Conservation (phyloP, 2,797 vertebrate genomes). For the Psittacula echo region DNA sequence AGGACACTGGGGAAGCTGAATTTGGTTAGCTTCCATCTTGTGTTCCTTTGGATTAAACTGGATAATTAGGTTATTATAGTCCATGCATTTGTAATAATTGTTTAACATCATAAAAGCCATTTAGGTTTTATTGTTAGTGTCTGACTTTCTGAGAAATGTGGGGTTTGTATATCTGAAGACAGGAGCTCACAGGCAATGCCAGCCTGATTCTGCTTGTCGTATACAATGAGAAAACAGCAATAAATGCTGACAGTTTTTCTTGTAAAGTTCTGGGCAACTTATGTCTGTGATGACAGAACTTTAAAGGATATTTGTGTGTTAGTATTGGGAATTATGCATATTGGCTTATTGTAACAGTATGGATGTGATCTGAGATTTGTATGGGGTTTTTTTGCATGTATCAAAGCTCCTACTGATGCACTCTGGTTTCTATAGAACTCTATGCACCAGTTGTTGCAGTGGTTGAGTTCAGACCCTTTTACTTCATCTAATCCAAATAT, state of each 20-base stretch:
- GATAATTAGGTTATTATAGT: slow-evolving; percentile 3
- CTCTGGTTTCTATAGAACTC: background rate
- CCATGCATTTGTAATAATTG: slow-evolving; percentile 18
- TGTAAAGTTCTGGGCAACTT: background rate
- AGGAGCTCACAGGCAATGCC: background rate
- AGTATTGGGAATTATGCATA: background rate
- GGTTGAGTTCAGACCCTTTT: background rate
- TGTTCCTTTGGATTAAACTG: background rate
- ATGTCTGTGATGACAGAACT: background rate
- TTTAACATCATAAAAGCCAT: slow-evolving; percentile 4
- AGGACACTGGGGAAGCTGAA: background rate
- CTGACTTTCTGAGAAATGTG: background rate
- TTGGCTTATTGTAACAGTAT: background rate
- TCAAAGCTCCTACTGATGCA: background rate
- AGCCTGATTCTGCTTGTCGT: background rate
- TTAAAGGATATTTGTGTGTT: background rate
- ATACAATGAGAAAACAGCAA: background rate
- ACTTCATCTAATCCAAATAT: slow-evolving; percentile 2
- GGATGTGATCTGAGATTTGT: background rate
- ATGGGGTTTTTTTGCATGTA: fast-evolving
- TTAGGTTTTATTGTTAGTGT: slow-evolving; percentile 19
- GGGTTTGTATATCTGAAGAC: background rate
- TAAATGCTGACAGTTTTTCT: background rate
- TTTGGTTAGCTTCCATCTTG: background rate
- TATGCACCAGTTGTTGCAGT: background rate